Base-by-base conservation (phyloP, 2,888 invertebrate genomes). In the Leucania comma region DNA sequence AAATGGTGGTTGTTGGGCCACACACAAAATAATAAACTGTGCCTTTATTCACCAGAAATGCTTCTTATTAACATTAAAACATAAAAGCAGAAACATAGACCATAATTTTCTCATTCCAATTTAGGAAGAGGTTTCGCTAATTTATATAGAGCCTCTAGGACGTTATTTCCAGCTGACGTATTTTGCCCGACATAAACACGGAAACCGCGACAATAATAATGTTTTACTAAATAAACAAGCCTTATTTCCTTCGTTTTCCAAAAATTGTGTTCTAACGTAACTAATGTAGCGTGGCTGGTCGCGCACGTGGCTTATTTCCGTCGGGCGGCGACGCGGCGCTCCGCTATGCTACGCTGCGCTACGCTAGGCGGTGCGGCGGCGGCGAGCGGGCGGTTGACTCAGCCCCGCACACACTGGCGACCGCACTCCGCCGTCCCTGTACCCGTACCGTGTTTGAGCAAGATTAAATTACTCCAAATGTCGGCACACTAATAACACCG, bases 401-500 rank as follows among this genome's bases (percentile, higher is more conserved):
- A 53, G 53, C 26, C 53, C 72, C 72, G 78, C 78, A 76, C 71
- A 81, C 79, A 81, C 67, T 80, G 82, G 75, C 86, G 82, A 82
- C 78, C 84, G 81, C 85, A 82, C 83, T 82, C 67, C 61, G 48
- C 68, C 60, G 32, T 64, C 74, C 73, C 65, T 72, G 71, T 67
- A 66, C 83, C 66, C 74, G 71, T 67, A 66, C 83, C 82, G 67
- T 90, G 88, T 90, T 89, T 87, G 89, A 88, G 82, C 81, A 90
- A 93, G 89, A 93, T 92, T 91, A 90, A 92, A 93, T 93, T 93
- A 91, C 93, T 89, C 81, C 80, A 84, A 90, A 91, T 87, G 86
- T 90, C 87, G 82, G 86, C 84, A 82, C 81, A 85, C 84, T 88
- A 89, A 86, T 88, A 87, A 87, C 79, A 85, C 69, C 78, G 68